Conservation (phyloP, 2,888 invertebrate species). For the Strigamia maritima region DNA sequence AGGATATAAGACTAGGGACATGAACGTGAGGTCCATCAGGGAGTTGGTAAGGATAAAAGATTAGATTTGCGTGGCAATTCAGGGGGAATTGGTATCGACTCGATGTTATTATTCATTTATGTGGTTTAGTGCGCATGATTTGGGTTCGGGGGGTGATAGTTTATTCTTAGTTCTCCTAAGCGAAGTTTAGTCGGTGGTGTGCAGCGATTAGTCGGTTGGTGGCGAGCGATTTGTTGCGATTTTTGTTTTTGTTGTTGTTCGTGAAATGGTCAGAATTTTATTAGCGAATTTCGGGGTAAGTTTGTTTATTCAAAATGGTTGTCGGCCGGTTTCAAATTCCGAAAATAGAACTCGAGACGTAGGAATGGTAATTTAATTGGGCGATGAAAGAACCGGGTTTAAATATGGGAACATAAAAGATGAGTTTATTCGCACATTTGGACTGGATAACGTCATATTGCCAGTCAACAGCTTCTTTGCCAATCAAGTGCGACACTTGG, state of each 20-base stretch:
- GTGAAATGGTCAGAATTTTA: background rate
- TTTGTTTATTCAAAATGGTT: conserved; percentile 3
- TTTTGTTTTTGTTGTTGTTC: background rate
- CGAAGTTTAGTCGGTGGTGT: no score
- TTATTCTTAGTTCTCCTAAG: no score
- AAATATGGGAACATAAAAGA: conserved; percentile 7
- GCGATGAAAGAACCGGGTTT: conserved; percentile 11
- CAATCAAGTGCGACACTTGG: background rate
- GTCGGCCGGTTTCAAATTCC: background rate
- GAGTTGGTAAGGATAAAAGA: background rate
- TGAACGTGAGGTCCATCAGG: background rate
- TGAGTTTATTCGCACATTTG: background rate
- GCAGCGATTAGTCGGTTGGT: no score
- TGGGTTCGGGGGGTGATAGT: no score
- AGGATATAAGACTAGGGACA: background rate
- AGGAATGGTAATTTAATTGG: conserved; percentile 8
- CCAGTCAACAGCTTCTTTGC: background rate
- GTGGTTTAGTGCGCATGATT: background rate
- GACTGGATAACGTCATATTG: background rate
- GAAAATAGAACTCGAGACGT: background rate
- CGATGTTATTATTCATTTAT: background rate
- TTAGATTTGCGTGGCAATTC: no score
- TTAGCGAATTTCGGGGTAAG: background rate
- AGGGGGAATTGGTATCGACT: no score
- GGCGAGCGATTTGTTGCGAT: background rate